Conservation (phyloP, 1,140 invertebrate species). For the Pentalonia nigronervosa region DNA sequence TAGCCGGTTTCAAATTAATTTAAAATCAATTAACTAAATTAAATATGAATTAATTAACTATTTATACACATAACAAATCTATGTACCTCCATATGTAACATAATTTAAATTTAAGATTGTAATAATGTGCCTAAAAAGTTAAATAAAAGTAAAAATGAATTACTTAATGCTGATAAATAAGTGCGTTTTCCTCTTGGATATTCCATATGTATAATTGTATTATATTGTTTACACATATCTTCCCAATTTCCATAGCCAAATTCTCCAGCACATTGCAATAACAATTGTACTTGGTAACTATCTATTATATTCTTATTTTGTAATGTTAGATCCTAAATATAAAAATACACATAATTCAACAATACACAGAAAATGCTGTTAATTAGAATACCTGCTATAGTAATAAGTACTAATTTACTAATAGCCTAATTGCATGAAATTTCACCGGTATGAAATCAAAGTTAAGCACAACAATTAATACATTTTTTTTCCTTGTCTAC, state of each 20-base stretch:
- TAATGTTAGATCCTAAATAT: background rate
- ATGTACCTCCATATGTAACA: background rate
- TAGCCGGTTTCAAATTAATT: no score
- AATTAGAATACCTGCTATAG: background rate
- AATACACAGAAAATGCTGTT: background rate
- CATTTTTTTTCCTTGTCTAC: background rate
- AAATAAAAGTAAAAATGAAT: background rate
- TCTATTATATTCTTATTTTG: background rate
- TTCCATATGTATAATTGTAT: background rate
- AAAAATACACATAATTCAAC: background rate
- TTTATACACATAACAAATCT: background rate
- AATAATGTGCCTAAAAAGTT: background rate
- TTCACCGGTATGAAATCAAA: no score
- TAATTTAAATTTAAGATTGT: background rate
- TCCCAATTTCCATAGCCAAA: conserved; percentile 41
- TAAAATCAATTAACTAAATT: no score
- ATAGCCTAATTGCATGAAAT: no score
- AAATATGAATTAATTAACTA: background rate
- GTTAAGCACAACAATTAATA: background rate
- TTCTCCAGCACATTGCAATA: conserved; percentile 21
- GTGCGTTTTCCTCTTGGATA: background rate
- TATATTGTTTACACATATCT: conserved; percentile 21
- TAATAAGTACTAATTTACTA: background rate
- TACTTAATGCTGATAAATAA: conserved; percentile 1
- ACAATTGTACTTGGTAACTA: conserved; percentile 26